Evolutionary conservation across 2,113 vertebrate genomes (phyloP).

Genomic region (Colistium nudipinnis): DNA sequence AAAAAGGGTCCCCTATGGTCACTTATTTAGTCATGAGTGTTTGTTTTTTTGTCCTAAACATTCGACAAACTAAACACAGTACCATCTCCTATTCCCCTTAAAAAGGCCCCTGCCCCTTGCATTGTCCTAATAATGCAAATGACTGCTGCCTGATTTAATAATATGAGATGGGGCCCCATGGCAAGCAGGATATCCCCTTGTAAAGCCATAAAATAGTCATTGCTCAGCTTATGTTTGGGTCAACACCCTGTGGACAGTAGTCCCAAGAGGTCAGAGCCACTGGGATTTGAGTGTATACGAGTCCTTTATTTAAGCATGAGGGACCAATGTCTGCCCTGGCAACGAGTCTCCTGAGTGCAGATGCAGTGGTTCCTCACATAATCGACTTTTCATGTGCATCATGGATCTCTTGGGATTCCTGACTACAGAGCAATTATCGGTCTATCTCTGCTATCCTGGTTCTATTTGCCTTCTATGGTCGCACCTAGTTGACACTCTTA

Average conservation of each 20-base stretch:
- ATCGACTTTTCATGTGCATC: slow-evolving; percentile 16
- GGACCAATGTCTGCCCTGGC: slow-evolving; percentile 23
- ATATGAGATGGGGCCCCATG: no score
- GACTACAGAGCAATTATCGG: slow-evolving; percentile 8
- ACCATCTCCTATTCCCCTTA: no score
- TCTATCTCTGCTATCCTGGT: slow-evolving; percentile 27
- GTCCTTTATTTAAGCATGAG: slow-evolving; percentile 43
- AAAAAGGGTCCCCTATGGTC: no score
- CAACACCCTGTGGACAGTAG: slow-evolving; percentile 21
- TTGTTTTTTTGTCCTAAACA: no score
- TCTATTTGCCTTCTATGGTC: slow-evolving; percentile 9
- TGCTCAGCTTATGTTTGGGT: slow-evolving; percentile 10
- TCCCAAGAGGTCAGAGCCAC: slow-evolving; percentile 11
- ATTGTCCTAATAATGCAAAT: no score
- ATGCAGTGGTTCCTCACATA: slow-evolving; percentile 17
- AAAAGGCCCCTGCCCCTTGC: no score
- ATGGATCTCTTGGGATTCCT: slow-evolving; percentile 11
- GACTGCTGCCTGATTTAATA: no score
- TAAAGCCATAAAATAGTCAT: slow-evolving; percentile 26
- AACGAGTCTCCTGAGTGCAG: slow-evolving; percentile 24
- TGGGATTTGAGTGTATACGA: slow-evolving; percentile 29
- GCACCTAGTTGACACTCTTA: neutral
- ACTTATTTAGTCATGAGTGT: no score
- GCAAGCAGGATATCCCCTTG: no score
- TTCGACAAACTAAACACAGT: no score